A percentile compares a stretch with the other conserved stretches of the same genome.
Evolutionary conservation across 2,113 vertebrate genomes (phyloP).

Genomic region (Lepidothrix coronata): DNA sequence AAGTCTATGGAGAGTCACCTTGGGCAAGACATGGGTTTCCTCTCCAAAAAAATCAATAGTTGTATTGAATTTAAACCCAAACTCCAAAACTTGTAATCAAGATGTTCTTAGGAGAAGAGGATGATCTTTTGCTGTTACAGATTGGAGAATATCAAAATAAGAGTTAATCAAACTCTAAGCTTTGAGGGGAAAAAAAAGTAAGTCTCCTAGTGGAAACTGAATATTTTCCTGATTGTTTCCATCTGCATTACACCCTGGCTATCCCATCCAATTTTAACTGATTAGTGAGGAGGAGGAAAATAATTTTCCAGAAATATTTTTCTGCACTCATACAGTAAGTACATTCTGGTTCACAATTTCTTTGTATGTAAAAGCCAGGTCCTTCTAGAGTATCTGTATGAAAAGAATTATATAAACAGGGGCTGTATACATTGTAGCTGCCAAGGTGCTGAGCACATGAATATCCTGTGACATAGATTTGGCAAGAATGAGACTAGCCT

Average conservation of each 20-base stretch:
- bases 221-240: slow-evolving; percentile 62
- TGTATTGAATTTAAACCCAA: not conserved
- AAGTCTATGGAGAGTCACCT: not conserved
- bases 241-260: slow-evolving; percentile 44
- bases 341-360: slow-evolving; percentile 9
- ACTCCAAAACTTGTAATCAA: not conserved
- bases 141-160: slow-evolving; percentile 2
- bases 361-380: slow-evolving; percentile 4
- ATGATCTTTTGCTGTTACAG: not conserved
- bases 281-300: slow-evolving; percentile 30
- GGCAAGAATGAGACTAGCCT: slow-evolving; percentile 1
- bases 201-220: slow-evolving; percentile 12
- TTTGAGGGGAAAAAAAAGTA: not conserved
- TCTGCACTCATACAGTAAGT: slow-evolving; percentile 34
- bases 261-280: not conserved
- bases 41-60: not conserved
- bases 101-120: not conserved
- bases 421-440: not conserved
- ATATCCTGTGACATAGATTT: slow-evolving; percentile 19
- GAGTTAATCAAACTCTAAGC: not conserved
- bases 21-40: not conserved
- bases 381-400: not conserved
- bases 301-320: slow-evolving; percentile 56
- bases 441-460: slow-evolving; percentile 34
- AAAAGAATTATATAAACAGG: slow-evolving; percentile 13